Conservation (phyloP, 1,140 invertebrate species). For the Macrobrachium rosenbergii region DNA sequence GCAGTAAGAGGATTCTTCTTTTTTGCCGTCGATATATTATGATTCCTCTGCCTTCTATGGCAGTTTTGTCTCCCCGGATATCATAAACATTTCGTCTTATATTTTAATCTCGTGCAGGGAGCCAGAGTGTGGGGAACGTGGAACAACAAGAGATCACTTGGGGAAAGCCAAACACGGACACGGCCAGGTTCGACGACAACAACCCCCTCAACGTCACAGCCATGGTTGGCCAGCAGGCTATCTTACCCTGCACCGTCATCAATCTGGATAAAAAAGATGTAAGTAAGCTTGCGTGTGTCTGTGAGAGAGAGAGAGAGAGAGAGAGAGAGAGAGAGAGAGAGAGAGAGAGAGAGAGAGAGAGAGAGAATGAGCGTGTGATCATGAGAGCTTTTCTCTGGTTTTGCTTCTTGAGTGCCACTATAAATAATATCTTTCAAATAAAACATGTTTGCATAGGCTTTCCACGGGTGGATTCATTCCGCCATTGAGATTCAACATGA, state of each 20-base stretch:
- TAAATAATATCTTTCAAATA: background rate
- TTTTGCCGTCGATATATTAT: background rate
- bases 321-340: conserved; percentile 27
- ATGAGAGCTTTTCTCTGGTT: background rate
- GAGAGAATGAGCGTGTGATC: conserved; percentile 17
- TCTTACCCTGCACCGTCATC: conserved; percentile 58
- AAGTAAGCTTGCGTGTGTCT: background rate
- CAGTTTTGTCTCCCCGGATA: background rate
- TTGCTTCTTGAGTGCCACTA: background rate
- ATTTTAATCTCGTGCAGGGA: background rate
- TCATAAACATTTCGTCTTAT: background rate
- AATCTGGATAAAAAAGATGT: conserved; percentile 62
- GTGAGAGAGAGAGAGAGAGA: conserved; percentile 7
- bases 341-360: conserved; percentile 17
- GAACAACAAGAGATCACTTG: conserved; percentile 51
- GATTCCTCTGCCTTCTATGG: background rate
- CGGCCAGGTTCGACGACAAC: conserved; percentile 52
- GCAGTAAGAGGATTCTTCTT: no score
- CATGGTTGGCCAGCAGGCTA: conserved; percentile 57
- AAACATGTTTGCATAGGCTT: background rate
- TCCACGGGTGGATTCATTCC: no score
- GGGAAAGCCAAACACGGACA: conserved; percentile 59
- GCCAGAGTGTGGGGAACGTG: conserved; percentile 3
- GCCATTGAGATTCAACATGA: no score
- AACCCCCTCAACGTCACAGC: conserved; percentile 59